Base-by-base conservation (phyloP, 2,888 invertebrate species). In the Dascillus cervinus region DNA sequence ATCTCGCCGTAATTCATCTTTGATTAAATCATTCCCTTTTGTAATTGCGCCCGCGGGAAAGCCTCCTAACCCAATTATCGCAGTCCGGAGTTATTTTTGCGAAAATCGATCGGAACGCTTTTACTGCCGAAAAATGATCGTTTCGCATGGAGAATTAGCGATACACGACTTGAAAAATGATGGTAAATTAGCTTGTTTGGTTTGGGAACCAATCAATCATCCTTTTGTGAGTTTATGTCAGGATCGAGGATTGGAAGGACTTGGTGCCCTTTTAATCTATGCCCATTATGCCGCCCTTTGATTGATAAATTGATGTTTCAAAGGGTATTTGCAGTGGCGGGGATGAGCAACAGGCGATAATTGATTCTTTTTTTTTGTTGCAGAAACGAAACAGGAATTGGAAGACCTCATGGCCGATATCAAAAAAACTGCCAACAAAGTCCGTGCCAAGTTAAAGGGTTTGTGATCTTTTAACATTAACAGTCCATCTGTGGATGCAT, bases 401-500 rank as follows among this genome's bases (percentile, higher is more conserved):
- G 98, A 99, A 75, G 97, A 98, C 75, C 81, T 97, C 62, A 99
- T 99, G 98, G 94, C 95, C 63, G 96, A 97, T 67, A 97, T 99
- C 64, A 99, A 99, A 82, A 95, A 96, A 82, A 95, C 94, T 70
- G 97, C 98, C 71, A 99, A 99, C 77, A 96, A 95, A 86, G 98
- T 98, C 62, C 83, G 96, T 73, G 90, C 90, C 70, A 96, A 95
- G 75, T 88, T 96, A 80, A 96, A 96, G 82, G 85, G 90, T 89
- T 69, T 75, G 74, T 70, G 39, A 17, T 17, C 8, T 17, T 17
- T 17, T 4, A 8, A 17, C 5, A 4, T 17, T 17, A n/a, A n/a
- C n/a, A n/a, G n/a, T n/a, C n/a, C n/a, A n/a, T n/a, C n/a, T n/a
- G n/a, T n/a, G n/a, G n/a, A n/a, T n/a, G n/a, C n/a, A n/a, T n/a